Evolutionary conservation across 2,797 vertebrate species (phyloP), one percentile per base, ranked within the genome.

Genomic region (Mus caroli): DNA sequence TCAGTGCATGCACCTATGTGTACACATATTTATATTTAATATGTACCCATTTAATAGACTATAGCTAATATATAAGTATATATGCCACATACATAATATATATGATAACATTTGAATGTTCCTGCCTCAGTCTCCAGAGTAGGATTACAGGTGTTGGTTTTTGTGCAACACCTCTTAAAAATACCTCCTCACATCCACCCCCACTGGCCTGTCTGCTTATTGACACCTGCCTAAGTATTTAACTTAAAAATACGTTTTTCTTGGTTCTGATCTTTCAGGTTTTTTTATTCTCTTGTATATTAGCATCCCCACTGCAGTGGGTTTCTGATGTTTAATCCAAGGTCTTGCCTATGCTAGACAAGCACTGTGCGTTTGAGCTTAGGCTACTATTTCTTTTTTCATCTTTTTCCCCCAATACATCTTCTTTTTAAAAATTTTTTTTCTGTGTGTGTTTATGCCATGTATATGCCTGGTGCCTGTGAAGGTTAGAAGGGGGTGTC

Each of bases 171-270:
- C 24, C 75, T 76, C 43, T 28, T 46, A 40, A 82, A 82, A 58
- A 24, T 58, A 13, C 22, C 22, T 58, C 22, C 58, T 46, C 26
- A 50, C 13, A 8, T 56, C 50, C 34, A n/a, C 19, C 34, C 31
- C 54, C 34, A 56, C 19, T 12, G 11, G 52, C 37, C 78, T 79
- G 6, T 54, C 34, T 79, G 78, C 34, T n/a, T 52, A 13, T 24
- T 79, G 78, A 37, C 19, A 56, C 52, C 40, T 78, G 19, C 77
- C 19, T 79, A n/a, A 79, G 7, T 79, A 73, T 40, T 54, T 69
- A 19, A 46, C 8, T 73, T 83, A 60, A 69, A 94, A 67, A 85
- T 79, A 88, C 14, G 46, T 58, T 94, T 95, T 87, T 56, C 62
- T 94, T 86, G 43, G 34, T 52, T 91, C 69, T 60, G 6, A 31